phyloP scores from a whole-genome alignment of 2,113 vertebrate species.

The Corydoras sp. region DNA sequence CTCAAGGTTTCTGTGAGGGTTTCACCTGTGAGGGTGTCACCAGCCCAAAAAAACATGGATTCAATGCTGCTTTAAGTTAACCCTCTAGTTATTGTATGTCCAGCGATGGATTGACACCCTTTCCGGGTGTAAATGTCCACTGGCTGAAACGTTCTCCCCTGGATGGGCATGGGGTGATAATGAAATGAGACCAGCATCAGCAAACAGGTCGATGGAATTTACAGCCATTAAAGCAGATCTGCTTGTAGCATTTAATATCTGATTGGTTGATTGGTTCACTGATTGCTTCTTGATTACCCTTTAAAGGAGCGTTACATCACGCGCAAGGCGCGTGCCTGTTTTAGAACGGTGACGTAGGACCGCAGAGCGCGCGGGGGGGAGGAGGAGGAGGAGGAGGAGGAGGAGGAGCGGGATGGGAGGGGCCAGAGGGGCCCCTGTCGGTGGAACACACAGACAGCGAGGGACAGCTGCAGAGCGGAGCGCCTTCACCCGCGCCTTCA shows the following conservation, averaged over 20 bases:
- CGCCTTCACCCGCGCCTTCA: conserved; percentile 34
- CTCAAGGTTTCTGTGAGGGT: too few species aligned
- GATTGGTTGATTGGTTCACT: conserved; percentile 1
- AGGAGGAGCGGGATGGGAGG: conserved; percentile 8
- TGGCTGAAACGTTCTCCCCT: too few species aligned
- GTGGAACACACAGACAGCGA: conserved; percentile 64
- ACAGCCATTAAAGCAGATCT: too few species aligned
- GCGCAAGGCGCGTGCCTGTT: conserved; percentile 60
- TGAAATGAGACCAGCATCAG: too few species aligned
- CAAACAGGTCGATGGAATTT: too few species aligned
- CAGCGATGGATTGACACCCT: too few species aligned
- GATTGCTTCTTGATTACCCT: conserved; percentile 40
- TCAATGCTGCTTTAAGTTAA: too few species aligned
- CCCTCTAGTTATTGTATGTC: too few species aligned
- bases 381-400: conserved; percentile 44
- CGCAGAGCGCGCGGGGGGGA: conserved; percentile 49
- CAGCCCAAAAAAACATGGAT: too few species aligned
- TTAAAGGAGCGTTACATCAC: conserved; percentile 69
- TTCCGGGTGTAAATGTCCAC: too few species aligned
- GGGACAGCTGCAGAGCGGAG: conserved; percentile 70
- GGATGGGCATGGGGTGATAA: too few species aligned
- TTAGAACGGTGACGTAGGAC: conserved; percentile 66
- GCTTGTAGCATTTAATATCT: conserved; percentile 4
- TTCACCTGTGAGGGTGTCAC: too few species aligned
- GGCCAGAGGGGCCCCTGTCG: conserved; percentile 62